A percentile compares a stretch with the other conserved stretches of the same genome.
Conservation (phyloP, 2,888 invertebrate genomes). For the Orthonychiurus folsomi region DNA sequence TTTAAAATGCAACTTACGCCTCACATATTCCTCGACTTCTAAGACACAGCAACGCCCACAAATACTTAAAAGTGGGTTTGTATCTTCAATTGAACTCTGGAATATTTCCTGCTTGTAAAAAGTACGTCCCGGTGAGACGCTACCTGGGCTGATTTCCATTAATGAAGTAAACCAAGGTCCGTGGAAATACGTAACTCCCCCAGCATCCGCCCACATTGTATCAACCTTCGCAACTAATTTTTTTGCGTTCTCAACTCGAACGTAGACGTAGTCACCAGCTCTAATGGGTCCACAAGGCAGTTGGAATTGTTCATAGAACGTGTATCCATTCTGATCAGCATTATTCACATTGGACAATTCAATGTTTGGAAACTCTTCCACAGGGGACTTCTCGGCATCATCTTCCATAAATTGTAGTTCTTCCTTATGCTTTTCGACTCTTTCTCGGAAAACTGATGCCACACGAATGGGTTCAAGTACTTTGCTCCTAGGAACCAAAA, state of each 20-base stretch:
- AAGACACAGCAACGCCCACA: slow-evolving; percentile 85
- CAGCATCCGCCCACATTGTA: slow-evolving; percentile 83
- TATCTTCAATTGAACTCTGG: slow-evolving; percentile 80
- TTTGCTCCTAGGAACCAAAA: slow-evolving; percentile 59
- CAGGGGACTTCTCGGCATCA: slow-evolving; percentile 60
- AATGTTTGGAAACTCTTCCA: slow-evolving; percentile 79
- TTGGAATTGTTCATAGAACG: slow-evolving; percentile 88
- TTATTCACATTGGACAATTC: slow-evolving; percentile 46
- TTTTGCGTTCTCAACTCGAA: slow-evolving; percentile 79
- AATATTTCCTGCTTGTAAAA: slow-evolving; percentile 93
- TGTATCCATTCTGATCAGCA: slow-evolving; percentile 60
- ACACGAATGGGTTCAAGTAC: slow-evolving; percentile 75
- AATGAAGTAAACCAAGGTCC: slow-evolving; percentile 90
- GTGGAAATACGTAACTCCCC: slow-evolving; percentile 81
- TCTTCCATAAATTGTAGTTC: slow-evolving; percentile 76
- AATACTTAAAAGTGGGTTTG: slow-evolving; percentile 80
- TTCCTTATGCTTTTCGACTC: slow-evolving; percentile 81
- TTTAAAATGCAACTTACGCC: slow-evolving; percentile 53
- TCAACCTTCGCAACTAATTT: slow-evolving; percentile 90
- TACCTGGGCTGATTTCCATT: slow-evolving; percentile 62
- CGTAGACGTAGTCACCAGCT: slow-evolving; percentile 90
- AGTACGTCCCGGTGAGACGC: slow-evolving; percentile 58
- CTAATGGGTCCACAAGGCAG: slow-evolving; percentile 73
- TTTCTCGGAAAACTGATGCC: slow-evolving; percentile 85
- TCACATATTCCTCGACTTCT: slow-evolving; percentile 79